Evolutionary conservation across 1,140 invertebrate species (phyloP).

Genomic region (Adoxophyes honmai): DNA sequence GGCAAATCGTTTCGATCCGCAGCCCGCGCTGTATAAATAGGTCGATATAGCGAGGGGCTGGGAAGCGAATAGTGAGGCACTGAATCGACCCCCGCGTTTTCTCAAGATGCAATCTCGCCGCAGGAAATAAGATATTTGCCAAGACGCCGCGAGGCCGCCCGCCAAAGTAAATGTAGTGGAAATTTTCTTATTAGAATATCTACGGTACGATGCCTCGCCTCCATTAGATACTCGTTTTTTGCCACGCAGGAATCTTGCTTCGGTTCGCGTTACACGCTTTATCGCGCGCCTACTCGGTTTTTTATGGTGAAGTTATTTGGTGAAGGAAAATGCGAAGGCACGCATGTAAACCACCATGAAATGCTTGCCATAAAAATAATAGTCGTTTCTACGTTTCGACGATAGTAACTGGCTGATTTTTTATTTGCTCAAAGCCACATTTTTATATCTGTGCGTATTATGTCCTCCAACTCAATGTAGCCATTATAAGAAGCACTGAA

Average conservation of each 20-base stretch:
- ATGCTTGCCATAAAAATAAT: no score
- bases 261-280: conserved; percentile 49
- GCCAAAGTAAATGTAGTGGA: conserved; percentile 76
- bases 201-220: conserved; percentile 70
- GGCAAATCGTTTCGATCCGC: conserved; percentile 21
- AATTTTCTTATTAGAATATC: conserved; percentile 77
- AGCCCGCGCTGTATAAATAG: conserved; percentile 21
- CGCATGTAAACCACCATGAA: no score
- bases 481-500: no score
- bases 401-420: no score
- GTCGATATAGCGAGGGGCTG: conserved; percentile 28
- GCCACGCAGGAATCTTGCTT: conserved; percentile 63
- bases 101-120: conserved; percentile 76
- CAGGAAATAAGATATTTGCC: conserved; percentile 77
- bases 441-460: no score
- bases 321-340: not conserved
- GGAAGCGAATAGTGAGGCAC: conserved; percentile 63
- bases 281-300: conserved; percentile 26
- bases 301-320: conserved; percentile 5
- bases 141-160: conserved; percentile 73
- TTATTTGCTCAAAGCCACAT: no score
- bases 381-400: no score
- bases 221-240: conserved; percentile 63
- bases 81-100: conserved; percentile 71
- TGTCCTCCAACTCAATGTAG: no score